A percentile compares a stretch with the other conserved stretches of the same genome.
These are phyloP conservation scores for Scolopax mira DNA, from an alignment of 2,113 vertebrate genomes.

Conservation along the genomic window DNA sequence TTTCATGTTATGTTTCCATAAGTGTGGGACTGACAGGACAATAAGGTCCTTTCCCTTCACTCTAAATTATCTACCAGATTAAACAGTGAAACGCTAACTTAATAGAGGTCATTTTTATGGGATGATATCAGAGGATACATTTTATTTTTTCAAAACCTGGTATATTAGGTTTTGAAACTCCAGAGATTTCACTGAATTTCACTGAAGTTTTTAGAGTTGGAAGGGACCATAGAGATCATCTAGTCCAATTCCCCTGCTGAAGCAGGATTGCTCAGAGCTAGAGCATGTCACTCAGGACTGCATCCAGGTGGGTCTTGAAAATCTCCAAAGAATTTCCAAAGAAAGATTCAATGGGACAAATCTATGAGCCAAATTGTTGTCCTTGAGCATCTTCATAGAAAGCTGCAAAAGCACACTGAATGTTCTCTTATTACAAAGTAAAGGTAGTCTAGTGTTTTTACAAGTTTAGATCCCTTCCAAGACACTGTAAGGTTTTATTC, in stretches of 20 bases:
- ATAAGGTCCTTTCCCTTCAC: not conserved
- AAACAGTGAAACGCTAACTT: not conserved
- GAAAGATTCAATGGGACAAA: not conserved
- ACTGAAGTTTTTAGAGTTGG: too few relatives aligned
- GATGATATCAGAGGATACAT: not conserved
- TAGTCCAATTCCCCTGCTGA: too few relatives aligned
- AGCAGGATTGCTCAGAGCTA: too few relatives aligned
- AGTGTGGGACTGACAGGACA: not conserved
- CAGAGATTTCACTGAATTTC: too few relatives aligned
- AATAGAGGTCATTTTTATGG: not conserved
- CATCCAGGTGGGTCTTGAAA: too few relatives aligned
- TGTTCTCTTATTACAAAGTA: not conserved
- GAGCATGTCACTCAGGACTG: too few relatives aligned
- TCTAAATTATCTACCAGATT: not conserved
- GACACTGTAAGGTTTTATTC: not conserved
- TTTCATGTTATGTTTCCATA: not conserved
- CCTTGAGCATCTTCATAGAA: not conserved
- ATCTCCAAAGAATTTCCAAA: too few relatives aligned
- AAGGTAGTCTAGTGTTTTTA: not conserved
- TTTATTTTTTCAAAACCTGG: not conserved
- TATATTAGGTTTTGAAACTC: not conserved
- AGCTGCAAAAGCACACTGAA: not conserved
- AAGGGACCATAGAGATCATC: too few relatives aligned
- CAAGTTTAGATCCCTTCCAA: not conserved
- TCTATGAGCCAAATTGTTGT: not conserved